Evolutionary conservation across 2,113 vertebrate species (phyloP).

Genomic region (Pongo pygmaeus): DNA sequence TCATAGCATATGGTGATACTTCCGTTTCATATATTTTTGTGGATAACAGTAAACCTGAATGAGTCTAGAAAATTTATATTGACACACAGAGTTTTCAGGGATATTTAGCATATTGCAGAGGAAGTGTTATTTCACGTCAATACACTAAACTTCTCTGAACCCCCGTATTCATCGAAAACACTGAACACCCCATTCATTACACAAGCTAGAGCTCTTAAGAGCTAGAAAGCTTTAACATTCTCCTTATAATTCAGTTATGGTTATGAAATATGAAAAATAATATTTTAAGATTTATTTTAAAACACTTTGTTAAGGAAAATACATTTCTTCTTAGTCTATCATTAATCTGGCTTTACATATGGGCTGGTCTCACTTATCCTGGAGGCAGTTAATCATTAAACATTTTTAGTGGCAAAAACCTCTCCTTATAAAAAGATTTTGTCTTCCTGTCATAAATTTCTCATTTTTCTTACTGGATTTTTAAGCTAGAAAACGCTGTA

Average conservation of each 20-base stretch:
- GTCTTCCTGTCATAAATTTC: conserved; percentile 63
- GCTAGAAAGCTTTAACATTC: conserved; percentile 43
- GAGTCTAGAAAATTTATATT: conserved; percentile 31
- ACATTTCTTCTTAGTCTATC: conserved; percentile 51
- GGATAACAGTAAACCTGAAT: background rate
- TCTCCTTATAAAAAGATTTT: conserved; percentile 65
- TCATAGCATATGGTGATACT: background rate
- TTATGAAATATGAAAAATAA: conserved; percentile 68
- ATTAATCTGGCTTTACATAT: conserved; percentile 69
- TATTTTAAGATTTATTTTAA: conserved; percentile 67
- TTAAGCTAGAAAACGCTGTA: conserved; percentile 41
- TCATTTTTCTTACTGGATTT: conserved; percentile 47
- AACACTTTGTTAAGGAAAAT: conserved; percentile 63
- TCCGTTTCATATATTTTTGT: conserved; percentile 37
- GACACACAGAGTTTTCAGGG: conserved; percentile 7
- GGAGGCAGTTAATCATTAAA: conserved; percentile 70
- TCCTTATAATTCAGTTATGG: conserved; percentile 59
- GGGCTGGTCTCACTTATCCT: conserved; percentile 47
- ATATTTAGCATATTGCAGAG: conserved; percentile 45
- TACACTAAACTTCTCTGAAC: background rate
- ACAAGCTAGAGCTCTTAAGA: conserved; percentile 43
- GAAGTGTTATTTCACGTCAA: conserved; percentile 37
- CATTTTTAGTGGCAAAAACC: conserved; percentile 57
- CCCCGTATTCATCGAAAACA: background rate
- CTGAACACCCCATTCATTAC: conserved; percentile 41